Conservation (phyloP, 2,888 invertebrate species). For the Morpho deidamia region DNA sequence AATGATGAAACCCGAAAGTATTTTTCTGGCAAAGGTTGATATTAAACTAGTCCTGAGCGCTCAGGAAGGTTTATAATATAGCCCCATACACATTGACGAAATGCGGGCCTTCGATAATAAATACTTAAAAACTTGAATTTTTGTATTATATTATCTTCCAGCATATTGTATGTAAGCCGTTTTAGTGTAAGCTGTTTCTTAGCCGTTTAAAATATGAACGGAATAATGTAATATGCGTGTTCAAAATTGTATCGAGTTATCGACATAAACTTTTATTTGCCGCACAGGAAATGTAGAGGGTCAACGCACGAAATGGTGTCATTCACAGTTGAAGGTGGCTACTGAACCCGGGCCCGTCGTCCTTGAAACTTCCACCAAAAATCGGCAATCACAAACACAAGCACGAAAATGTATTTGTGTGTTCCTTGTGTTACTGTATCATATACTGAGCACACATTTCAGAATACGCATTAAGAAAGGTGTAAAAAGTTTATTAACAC, state of each 20-base stretch:
- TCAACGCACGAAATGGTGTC: slow-evolving; percentile 73
- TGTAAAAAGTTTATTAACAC: slow-evolving; percentile 14
- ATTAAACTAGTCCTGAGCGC: too few relatives aligned
- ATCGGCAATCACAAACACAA: slow-evolving; percentile 57
- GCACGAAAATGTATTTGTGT: slow-evolving; percentile 24
- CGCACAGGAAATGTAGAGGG: slow-evolving; percentile 64
- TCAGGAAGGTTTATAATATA: too few relatives aligned
- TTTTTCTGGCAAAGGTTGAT: too few relatives aligned
- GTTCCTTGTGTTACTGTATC: slow-evolving; percentile 12
- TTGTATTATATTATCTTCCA: not conserved
- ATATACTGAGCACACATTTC: slow-evolving; percentile 18
- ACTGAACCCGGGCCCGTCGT: slow-evolving; percentile 69
- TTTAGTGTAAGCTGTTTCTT: too few relatives aligned
- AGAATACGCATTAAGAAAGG: slow-evolving; percentile 3
- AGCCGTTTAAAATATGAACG: not conserved
- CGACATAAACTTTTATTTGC: slow-evolving; percentile 49
- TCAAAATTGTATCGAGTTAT: slow-evolving; percentile 48
- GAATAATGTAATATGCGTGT: slow-evolving; percentile 31
- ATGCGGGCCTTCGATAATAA: too few relatives aligned
- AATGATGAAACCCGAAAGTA: too few relatives aligned
- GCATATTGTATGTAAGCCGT: too few relatives aligned
- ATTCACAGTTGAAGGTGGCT: slow-evolving; percentile 68
- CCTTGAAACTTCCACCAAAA: slow-evolving; percentile 66
- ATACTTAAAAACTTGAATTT: too few relatives aligned
- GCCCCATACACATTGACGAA: too few relatives aligned